Evolutionary conservation across 2,113 vertebrate species (phyloP), one percentile per base, ranked within the genome.

Genomic region (Papio anubis): DNA sequence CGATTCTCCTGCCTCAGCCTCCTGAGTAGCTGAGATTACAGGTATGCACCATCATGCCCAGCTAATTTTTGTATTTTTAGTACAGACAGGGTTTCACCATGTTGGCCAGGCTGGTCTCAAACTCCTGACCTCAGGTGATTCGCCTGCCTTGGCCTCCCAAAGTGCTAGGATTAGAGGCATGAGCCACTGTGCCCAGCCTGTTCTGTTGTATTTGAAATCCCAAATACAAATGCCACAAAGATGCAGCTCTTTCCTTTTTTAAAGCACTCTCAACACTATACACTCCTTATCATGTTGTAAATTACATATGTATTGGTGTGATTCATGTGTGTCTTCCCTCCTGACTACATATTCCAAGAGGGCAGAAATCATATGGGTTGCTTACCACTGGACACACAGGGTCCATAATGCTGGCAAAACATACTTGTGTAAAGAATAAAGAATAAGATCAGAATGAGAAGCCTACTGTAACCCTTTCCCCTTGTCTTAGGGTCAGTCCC

Each of bases 181-280:
- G 61, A 64, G 61, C 27, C 61, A 14, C 61, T 32, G 61, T 64
- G 61, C 61, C 61, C 12, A 13, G 61, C 5, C 61, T 64, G 61
- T 64, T 92, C 55, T 78, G 6, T 35, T 68, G 25, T 45, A 87
- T 83, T 95, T 94, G 88, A 85, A 93, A 90, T 40, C 11, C 40
- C 40, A 83, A 93, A 90, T 72, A 45, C 48, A 94, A 75, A 95
- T 50, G 83, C 43, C 57, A 95, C 21, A 57, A 48, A 85, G 57
- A 79, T 1, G 1, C 11, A 82, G 48, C 12, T 64, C 45, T 84
- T 90, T 30, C 32, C 68, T 92, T 38, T 6, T 90, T 86, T 50
- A 50, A 80, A 95, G 87, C 18, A 68, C 25, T 40, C 70, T 84
- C 32, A 48, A 18, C 25, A 17, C 27, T 38, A 13, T 79, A 38